phyloP scores from a whole-genome alignment of 2,113 vertebrate genomes.

The Coregonus clupeaformis region DNA sequence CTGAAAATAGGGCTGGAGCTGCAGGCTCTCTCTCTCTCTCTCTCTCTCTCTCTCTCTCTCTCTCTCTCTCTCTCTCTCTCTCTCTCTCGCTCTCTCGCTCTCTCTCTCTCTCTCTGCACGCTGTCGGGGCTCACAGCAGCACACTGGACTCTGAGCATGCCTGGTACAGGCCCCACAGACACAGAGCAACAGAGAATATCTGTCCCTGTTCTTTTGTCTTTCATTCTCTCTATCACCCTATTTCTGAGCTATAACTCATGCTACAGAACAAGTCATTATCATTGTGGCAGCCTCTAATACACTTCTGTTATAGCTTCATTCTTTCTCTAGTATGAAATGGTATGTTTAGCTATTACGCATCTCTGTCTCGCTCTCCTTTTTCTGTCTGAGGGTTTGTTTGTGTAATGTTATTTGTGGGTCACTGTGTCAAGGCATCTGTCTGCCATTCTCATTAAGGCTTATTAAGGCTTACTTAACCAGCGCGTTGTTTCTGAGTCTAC shows the following conservation, averaged over 20 bases:
- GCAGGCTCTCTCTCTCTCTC: constrained; percentile 26
- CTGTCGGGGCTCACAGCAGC: constrained; percentile 24
- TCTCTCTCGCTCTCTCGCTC: constrained; percentile 2
- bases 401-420: constrained; percentile 27
- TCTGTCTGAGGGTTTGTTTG: constrained; percentile 15
- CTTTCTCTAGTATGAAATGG: no score
- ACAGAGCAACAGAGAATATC: constrained; percentile 18
- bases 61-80: no score
- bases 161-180: no score
- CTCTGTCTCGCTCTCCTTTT: not conserved
- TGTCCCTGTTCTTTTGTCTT: not conserved
- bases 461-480: not conserved
- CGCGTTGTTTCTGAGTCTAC: constrained; percentile 33
- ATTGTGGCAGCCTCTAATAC: not conserved
- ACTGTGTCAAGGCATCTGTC: not conserved
- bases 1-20: constrained; percentile 67
- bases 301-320: no score
- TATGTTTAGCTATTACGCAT: not conserved
- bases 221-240: not conserved
- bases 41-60: no score
- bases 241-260: not conserved
- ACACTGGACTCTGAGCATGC: constrained; percentile 21
- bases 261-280: not conserved
- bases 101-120: constrained; percentile 32
- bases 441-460: not conserved